Evolutionary conservation across 2,113 vertebrate genomes (phyloP), one percentile per base, ranked within the genome.

Genomic region (Hiodon alosoides): DNA sequence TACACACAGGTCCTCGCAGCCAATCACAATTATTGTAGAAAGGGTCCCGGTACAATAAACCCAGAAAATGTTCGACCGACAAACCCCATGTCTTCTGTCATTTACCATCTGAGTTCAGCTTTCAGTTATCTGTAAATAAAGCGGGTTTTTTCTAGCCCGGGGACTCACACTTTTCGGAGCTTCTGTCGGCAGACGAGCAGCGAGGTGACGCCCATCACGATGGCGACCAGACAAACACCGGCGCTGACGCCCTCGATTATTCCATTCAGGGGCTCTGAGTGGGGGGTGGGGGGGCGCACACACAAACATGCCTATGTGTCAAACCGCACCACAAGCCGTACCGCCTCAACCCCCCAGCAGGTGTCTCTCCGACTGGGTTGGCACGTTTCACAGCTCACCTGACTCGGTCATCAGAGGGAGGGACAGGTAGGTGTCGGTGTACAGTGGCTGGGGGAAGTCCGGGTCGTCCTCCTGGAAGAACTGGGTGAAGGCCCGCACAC

Each of bases 181-280:
- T 95, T 92, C 81, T 91, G 93, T 76, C 95, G 89, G 89, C 94
- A 99, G 82, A 96, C 90, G 74, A 98, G 89, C 76, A 99, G 91
- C 53, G 94, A 93, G 3, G 90, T 88, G 3, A 95, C 86, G 47
- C 92, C 93, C 57, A 96, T 93, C 80, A 95, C 85, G 90, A 94
- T 91, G 50, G 95, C 90, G 17, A 98, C 94, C 5, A 98, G 87
- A 85, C 97, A 97, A 82, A 95, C 89, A 2, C 93, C 95, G n/a
- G 95, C 94, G 46, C 95, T 96, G 81, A 97, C 83, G 13, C 96
- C 96, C 91, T 98, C 96, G 14, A 96, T 91, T 0, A 97, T 92
- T 71, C 97, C 97, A 62, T 92, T 90, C 7, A 97, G 85, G 74
- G 96, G 94, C 77, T 96, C 97, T 99, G 81, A 80, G 53, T 1